Evolutionary conservation across 2,797 vertebrate genomes (phyloP), one percentile per base, ranked within the genome.

Genomic region (Tragopan temminckii): DNA sequence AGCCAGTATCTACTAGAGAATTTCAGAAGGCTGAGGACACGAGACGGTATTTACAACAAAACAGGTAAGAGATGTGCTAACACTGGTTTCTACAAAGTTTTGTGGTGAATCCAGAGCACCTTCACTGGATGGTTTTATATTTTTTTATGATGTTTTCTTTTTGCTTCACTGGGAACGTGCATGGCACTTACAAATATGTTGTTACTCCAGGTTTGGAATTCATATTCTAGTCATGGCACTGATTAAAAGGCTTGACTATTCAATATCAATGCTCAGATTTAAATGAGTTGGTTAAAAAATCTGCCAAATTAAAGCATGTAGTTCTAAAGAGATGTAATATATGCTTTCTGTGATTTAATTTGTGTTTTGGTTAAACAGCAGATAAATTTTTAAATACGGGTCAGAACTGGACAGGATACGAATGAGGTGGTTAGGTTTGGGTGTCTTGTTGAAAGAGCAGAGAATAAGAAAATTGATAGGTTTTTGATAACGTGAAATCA

Each of bases 21-120:
- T 95, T 91, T 93, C 97, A 97, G 61, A 98, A 98, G 96, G 88
- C 96, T 69, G 99, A 99, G 42, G 98, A 99, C 63, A 74, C 92
- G 8, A 98, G 97, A 93, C 97, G 98, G 95, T 97, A 89, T 31
- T 95, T 96, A 71, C 96, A 98, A 90, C 98, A 98, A 85, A 98
- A 92, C 94, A 98, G 98, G 98, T 99, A 95, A 88, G 95, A 80
- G 46, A 63, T 35, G 6, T n/a, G 6, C 19, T 45, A 42, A 76
- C 19, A n/a, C 24, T 48, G 19, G 29, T 35, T 74, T 67, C 40
- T 78, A 12, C 27, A 52, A 19, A 76, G 40, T 71, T 69, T 48
- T 4, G 1, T 36, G 9, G 13, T 38, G 29, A 78, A 59, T 35
- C 11, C 45, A 79, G 53, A 88, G 25, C 0, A 0, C 7, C 1